Evolutionary conservation across 2,113 vertebrate species (phyloP).

Genomic region (Eubucco bourcierii): DNA sequence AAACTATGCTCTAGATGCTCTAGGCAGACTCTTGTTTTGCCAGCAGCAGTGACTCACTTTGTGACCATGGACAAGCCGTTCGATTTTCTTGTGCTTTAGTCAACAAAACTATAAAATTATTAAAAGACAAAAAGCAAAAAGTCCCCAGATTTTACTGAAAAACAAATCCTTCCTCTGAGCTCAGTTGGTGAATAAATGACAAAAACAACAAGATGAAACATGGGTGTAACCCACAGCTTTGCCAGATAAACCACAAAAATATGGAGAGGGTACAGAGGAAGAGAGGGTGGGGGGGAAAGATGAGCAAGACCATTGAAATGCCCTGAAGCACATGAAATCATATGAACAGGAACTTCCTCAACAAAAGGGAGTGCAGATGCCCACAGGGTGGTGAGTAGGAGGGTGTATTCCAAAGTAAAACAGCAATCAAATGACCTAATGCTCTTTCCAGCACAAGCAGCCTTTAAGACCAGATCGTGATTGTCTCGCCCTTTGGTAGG

Average conservation of each 20-base stretch:
- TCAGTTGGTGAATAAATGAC: constrained; percentile 63
- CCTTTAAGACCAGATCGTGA: background rate
- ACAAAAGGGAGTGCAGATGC: constrained; percentile 42
- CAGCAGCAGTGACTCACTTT: constrained; percentile 36
- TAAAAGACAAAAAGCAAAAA: constrained; percentile 51
- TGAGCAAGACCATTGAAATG: constrained; percentile 23
- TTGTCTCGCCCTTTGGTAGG: background rate
- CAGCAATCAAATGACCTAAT: constrained; percentile 45
- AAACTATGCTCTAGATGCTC: background rate
- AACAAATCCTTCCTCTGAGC: constrained; percentile 56
- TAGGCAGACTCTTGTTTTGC: constrained; percentile 43
- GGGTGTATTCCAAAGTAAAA: constrained; percentile 41
- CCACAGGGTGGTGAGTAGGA: constrained; percentile 41
- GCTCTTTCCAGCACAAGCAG: constrained; percentile 33
- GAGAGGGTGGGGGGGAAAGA: background rate
- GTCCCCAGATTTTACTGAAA: constrained; percentile 54
- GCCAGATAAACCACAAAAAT: constrained; percentile 60
- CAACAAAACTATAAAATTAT: constrained; percentile 67
- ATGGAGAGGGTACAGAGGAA: constrained; percentile 37
- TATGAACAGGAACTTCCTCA: constrained; percentile 36
- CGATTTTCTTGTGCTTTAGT: constrained; percentile 47
- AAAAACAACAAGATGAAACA: constrained; percentile 64
- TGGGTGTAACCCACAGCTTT: constrained; percentile 62
- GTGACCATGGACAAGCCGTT: background rate
- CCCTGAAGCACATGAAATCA: constrained; percentile 45